Percentiles rank a stretch among this genome's conserved stretches.
Evolutionary conservation across 2,113 vertebrate genomes (phyloP).

Genomic region (Crotophaga sulcirostris): DNA sequence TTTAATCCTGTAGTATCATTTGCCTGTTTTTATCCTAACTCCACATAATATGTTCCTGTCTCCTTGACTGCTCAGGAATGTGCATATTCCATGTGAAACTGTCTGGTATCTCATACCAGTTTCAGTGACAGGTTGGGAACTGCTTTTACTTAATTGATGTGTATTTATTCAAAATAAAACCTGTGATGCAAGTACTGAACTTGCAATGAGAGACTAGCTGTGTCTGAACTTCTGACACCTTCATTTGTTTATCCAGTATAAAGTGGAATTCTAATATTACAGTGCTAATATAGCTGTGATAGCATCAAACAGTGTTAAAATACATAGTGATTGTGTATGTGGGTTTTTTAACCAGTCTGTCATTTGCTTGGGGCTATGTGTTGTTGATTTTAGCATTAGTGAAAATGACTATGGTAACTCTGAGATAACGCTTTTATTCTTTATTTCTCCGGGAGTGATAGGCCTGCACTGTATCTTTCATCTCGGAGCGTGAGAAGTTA

Average conservation of each 20-base stretch:
- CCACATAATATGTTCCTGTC: background rate
- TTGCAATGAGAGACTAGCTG: background rate
- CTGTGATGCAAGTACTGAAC: background rate
- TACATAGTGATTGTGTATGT: background rate
- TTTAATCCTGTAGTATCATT: background rate
- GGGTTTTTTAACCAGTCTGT: background rate
- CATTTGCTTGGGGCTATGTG: background rate
- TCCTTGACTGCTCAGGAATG: background rate
- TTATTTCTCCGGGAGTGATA: background rate
- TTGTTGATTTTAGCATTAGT: slow-evolving; percentile 40
- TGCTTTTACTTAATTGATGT: slow-evolving; percentile 30
- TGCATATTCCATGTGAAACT: background rate
- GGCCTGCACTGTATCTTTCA: background rate
- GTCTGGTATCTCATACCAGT: background rate
- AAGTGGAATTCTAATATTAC: slow-evolving; percentile 36
- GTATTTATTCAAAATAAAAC: slow-evolving; percentile 49
- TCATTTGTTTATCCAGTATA: slow-evolving; percentile 38
- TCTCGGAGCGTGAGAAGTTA: background rate
- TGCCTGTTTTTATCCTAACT: background rate
- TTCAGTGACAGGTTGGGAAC: slow-evolving; percentile 17
- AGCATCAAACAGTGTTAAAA: slow-evolving; percentile 12
- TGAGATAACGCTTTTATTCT: background rate
- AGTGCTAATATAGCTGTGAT: slow-evolving; percentile 5
- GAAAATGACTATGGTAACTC: slow-evolving; percentile 2
- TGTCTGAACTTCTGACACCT: slow-evolving; percentile 42